Evolutionary conservation across 2,888 invertebrate species (phyloP).

Genomic region (Eugnorisma glareosa): DNA sequence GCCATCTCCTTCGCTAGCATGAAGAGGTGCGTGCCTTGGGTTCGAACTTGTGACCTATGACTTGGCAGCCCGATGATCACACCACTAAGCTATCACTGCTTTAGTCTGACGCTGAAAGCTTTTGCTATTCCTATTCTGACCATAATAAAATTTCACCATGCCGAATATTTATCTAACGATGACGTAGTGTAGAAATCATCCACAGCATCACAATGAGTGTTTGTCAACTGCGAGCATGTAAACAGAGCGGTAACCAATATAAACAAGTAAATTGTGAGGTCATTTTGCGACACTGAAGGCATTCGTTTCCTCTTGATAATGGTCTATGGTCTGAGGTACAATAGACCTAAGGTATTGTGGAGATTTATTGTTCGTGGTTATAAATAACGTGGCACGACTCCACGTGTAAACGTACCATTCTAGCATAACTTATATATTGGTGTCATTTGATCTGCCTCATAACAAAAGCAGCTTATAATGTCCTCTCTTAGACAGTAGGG

Average conservation of each 20-base stretch:
- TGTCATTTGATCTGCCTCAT: not conserved
- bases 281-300: constrained; percentile 36
- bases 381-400: constrained; percentile 6
- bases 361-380: constrained; percentile 23
- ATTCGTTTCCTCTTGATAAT: constrained; percentile 19
- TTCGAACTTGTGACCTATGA: too few relatives aligned
- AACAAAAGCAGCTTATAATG: not conserved
- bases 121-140: not conserved
- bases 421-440: not conserved
- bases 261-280: constrained; percentile 46
- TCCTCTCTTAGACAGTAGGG: not conserved
- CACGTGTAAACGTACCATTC: not conserved
- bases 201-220: constrained; percentile 49
- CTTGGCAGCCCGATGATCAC: too few relatives aligned
- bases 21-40: too few relatives aligned
- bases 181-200: constrained; percentile 34
- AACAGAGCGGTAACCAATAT: constrained; percentile 34
- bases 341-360: constrained; percentile 17
- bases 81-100: too few relatives aligned
- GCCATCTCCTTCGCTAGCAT: too few relatives aligned
- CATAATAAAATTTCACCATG: not conserved
- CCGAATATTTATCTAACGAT: constrained; percentile 3
- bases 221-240: constrained; percentile 35
- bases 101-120: too few relatives aligned
- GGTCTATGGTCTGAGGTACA: not conserved